These are phyloP conservation scores for Gila robusta DNA, from an alignment of 2,797 vertebrate genomes.

Conservation along the genomic window DNA sequence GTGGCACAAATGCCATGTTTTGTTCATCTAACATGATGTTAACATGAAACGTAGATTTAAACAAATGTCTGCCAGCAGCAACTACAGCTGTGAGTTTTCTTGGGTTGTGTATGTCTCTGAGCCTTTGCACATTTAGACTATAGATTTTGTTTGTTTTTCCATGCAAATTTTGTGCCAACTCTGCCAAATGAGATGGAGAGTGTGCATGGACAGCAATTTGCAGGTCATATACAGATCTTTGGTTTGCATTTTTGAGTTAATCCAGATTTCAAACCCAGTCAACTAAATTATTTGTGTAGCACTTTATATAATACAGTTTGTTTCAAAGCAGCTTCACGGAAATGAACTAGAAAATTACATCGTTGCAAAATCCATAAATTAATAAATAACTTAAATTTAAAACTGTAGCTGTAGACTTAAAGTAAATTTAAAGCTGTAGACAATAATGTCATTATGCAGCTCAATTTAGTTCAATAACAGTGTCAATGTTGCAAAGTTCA, in stretches of 20 bases:
- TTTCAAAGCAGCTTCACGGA: background rate
- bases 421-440: no score
- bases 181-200: background rate
- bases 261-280: background rate
- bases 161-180: constrained; percentile 1
- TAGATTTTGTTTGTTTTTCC: background rate
- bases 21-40: background rate
- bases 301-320: background rate
- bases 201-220: background rate
- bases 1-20: background rate
- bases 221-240: background rate
- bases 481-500: background rate
- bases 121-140: background rate
- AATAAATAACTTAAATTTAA: background rate
- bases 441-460: background rate
- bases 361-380: background rate
- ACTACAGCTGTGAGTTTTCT: background rate
- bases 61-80: background rate
- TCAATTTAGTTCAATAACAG: background rate
- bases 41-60: background rate
- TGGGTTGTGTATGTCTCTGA: background rate
- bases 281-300: background rate
- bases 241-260: background rate
- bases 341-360: background rate
- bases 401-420: no score